A percentile compares a stretch with the other conserved stretches of the same genome.
Conservation (phyloP, 2,888 invertebrate genomes). For the Eupithecia vulgata region DNA sequence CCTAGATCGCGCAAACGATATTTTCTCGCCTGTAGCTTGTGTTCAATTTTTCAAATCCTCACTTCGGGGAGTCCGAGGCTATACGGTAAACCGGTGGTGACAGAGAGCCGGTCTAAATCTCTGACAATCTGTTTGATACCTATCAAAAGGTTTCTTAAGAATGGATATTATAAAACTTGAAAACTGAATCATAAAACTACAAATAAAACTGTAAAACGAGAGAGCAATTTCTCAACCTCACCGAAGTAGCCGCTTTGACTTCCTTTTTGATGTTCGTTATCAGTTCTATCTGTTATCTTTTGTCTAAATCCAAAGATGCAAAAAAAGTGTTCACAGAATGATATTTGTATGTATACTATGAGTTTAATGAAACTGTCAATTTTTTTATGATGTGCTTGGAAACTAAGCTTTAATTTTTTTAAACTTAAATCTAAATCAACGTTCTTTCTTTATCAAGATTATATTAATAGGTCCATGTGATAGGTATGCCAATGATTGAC, state of each 20-base stretch:
- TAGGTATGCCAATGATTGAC: no score
- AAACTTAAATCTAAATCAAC: background rate
- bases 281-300: background rate
- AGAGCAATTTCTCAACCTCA: conserved; percentile 57
- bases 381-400: background rate
- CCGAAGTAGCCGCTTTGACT: conserved; percentile 62
- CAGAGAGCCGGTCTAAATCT: conserved; percentile 61
- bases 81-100: conserved; percentile 61
- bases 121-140: conserved; percentile 61
- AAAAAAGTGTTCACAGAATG: background rate
- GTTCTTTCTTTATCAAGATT: background rate
- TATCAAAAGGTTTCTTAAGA: conserved; percentile 49
- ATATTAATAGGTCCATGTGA: no score
- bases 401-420: background rate
- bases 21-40: conserved; percentile 51
- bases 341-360: no score
- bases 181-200: conserved; percentile 50
- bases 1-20: conserved; percentile 66
- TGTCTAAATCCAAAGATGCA: background rate
- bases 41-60: conserved; percentile 23
- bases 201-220: conserved; percentile 56
- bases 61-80: conserved; percentile 61
- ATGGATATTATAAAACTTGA: conserved; percentile 52
- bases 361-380: background rate
- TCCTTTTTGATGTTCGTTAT: conserved; percentile 50